Conservation (phyloP, 1,140 invertebrate species). For the Cardiocondyla obscurior region DNA sequence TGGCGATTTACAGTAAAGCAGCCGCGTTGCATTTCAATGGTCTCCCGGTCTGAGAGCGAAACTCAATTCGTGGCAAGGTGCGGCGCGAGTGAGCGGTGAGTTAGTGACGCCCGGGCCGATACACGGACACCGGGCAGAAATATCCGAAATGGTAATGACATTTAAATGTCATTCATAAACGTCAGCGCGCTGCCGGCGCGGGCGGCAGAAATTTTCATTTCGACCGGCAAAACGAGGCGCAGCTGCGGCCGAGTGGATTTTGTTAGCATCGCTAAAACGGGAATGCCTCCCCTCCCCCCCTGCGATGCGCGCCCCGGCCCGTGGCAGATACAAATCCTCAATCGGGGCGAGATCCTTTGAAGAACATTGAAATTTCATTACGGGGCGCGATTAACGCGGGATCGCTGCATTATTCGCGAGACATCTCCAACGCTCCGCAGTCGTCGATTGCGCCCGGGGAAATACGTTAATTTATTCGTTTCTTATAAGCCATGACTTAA, state of each 20-base stretch:
- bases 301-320: background rate
- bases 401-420: background rate
- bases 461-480: background rate
- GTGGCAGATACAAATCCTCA: conserved; percentile 20
- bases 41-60: conserved; percentile 17
- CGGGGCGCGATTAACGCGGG: background rate
- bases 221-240: conserved; percentile 51
- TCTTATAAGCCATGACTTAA: no score
- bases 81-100: background rate
- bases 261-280: conserved; percentile 53
- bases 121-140: conserved; percentile 26
- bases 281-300: background rate
- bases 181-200: conserved; percentile 32
- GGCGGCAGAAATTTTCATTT: conserved; percentile 50
- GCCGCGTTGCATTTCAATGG: conserved; percentile 22
- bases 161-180: conserved; percentile 58
- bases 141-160: conserved; percentile 58
- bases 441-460: background rate
- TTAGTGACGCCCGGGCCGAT: conserved; percentile 1
- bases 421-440: background rate
- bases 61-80: conserved; percentile 4
- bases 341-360: background rate
- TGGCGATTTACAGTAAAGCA: conserved; percentile 46
- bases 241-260: conserved; percentile 51
- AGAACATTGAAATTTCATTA: background rate